Evolutionary conservation across 1,140 invertebrate genomes (phyloP), one percentile per base, ranked within the genome.

Genomic region (Papilio glaucus): DNA sequence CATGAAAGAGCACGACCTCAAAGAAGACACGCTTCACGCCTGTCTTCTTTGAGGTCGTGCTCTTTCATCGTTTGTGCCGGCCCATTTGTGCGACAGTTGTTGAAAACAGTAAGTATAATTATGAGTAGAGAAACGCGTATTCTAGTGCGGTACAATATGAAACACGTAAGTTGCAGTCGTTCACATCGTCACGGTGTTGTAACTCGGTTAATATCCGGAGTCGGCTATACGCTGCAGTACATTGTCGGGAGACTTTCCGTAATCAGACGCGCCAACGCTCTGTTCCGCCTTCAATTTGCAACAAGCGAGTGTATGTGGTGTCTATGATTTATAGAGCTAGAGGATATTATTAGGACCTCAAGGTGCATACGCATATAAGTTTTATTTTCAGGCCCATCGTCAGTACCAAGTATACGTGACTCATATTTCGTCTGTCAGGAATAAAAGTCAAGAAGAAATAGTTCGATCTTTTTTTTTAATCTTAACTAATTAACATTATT

Each of bases 171-270:
- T 26, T 41, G 8, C 67, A 69, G 41, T 69, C 67, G 42, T 69
- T 69, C 67, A 69, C 67, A 69, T 69, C 45, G 67, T 69, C 67
- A 69, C 67, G 67, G 42, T 69, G 29, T 69, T 37, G 67, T 69
- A 53, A 69, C 45, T 69, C 42, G 45, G 41, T 69, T 69, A 69
- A 69, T 69, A 69, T 53, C 63, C 41, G 63, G 63, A 42, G 63
- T 45, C 63, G 63, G 39, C 41, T 42, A 18, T 9, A 42, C 24
- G 29, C 29, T 18, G 63, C 21, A 24, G 39, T 45, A 68, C 63
- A 24, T 68, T n/a, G 21, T 21, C 63, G 65, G 38, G 21, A 53
- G 67, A 53, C 45, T 69, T 69, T 69, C 67, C 67, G 67, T 69
- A 69, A 69, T 69, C 67, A 53, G 42, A 29, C 42, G 29, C 29